Evolutionary conservation across 2,888 invertebrate genomes (phyloP).

Genomic region (Metellina segmentata): DNA sequence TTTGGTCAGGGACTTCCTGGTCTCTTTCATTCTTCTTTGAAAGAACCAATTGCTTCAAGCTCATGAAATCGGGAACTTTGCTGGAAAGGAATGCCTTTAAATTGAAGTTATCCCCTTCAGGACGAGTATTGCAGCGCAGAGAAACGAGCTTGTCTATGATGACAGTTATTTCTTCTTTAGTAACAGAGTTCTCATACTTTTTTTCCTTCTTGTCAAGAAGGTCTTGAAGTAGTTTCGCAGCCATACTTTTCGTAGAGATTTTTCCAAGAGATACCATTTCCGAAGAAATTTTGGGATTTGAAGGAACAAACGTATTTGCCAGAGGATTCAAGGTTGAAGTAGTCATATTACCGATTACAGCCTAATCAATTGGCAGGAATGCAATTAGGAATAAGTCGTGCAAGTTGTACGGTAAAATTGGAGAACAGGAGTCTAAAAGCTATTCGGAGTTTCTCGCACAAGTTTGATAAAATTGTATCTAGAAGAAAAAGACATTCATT

Average conservation of each 20-base stretch:
- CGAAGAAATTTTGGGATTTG: not conserved
- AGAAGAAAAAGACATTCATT: no score
- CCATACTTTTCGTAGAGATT: not conserved
- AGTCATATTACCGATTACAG: not conserved
- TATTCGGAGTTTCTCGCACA: no score
- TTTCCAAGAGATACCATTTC: not conserved
- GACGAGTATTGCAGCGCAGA: not conserved
- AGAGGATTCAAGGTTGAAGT: slow-evolving; percentile 33
- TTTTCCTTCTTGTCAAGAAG: not conserved
- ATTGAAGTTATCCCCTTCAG: not conserved
- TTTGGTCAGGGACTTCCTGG: not conserved
- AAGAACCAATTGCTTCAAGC: not conserved
- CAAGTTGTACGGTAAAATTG: no score
- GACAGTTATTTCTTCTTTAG: slow-evolving; percentile 9
- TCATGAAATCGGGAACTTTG: not conserved
- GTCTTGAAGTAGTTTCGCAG: not conserved
- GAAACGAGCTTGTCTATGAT: slow-evolving; percentile 6
- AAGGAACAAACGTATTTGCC: slow-evolving; percentile 31
- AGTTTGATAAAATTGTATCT: no score
- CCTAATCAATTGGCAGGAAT: no score
- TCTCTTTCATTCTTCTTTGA: not conserved
- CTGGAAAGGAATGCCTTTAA: not conserved
- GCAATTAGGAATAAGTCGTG: no score
- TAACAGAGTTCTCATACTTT: not conserved
- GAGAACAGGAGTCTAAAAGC: no score